Conservation (phyloP, 92 coral and sea anemone species). For the Pocillopora meandrina region DNA sequence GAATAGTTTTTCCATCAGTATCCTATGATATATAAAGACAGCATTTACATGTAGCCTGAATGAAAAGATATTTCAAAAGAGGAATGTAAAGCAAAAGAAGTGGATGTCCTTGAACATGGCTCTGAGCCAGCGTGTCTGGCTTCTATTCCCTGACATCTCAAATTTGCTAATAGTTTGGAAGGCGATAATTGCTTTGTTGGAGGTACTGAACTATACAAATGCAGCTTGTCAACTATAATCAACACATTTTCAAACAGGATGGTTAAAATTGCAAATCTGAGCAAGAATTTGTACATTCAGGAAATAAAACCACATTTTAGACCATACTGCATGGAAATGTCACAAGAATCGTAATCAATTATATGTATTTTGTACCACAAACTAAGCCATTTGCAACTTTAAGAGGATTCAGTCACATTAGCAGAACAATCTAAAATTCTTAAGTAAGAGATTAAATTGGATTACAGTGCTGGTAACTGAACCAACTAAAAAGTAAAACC, state of each 20-base stretch:
- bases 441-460: neutral
- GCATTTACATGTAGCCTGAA: neutral
- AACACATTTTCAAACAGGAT: neutral
- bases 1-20: too few relatives aligned
- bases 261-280: neutral
- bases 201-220: neutral
- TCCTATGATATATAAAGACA: neutral
- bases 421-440: neutral
- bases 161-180: neutral
- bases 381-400: neutral
- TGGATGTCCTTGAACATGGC: neutral
- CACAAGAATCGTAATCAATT: neutral
- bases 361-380: neutral
- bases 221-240: neutral
- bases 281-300: neutral
- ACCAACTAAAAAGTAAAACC: neutral
- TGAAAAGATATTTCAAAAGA: constrained; percentile 20
- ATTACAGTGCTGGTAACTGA: neutral
- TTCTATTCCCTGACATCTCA: neutral
- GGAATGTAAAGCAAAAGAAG: neutral
- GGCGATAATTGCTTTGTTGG: constrained; percentile 15
- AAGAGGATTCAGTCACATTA: neutral
- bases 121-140: neutral
- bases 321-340: neutral
- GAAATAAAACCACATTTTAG: neutral